Evolutionary conservation across 1,140 invertebrate species (phyloP).

Genomic region (Yoshiicerus persimilis): DNA sequence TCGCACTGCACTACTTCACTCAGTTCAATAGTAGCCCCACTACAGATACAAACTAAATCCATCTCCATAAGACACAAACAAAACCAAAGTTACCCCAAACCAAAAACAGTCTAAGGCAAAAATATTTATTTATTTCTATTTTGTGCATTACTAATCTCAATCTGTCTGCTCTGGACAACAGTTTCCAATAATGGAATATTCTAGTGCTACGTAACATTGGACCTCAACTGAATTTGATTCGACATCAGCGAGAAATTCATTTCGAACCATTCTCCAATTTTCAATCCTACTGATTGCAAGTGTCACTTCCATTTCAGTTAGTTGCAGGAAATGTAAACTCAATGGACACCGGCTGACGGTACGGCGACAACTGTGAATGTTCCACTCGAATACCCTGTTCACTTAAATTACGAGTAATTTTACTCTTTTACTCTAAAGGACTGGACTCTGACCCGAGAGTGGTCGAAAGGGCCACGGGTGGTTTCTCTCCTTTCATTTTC

Average conservation of each 20-base stretch:
- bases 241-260: too few relatives aligned
- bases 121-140: too few relatives aligned
- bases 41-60: background rate
- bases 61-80: background rate
- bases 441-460: background rate
- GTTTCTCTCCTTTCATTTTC: background rate
- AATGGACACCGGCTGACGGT: too few relatives aligned
- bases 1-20: background rate
- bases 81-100: background rate
- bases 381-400: too few relatives aligned
- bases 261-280: background rate
- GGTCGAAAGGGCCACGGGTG: background rate
- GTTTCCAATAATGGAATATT: too few relatives aligned
- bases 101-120: background rate
- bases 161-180: too few relatives aligned
- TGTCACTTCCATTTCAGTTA: background rate
- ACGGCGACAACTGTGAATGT: too few relatives aligned
- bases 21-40: background rate
- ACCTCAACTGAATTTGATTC: too few relatives aligned
- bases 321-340: too few relatives aligned
- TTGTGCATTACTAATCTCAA: too few relatives aligned
- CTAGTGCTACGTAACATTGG: too few relatives aligned
- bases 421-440: background rate
- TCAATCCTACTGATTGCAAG: background rate
- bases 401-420: too few relatives aligned